Evolutionary conservation across 2,888 invertebrate species (phyloP).

Genomic region (Pollenia griseotomentosa): DNA sequence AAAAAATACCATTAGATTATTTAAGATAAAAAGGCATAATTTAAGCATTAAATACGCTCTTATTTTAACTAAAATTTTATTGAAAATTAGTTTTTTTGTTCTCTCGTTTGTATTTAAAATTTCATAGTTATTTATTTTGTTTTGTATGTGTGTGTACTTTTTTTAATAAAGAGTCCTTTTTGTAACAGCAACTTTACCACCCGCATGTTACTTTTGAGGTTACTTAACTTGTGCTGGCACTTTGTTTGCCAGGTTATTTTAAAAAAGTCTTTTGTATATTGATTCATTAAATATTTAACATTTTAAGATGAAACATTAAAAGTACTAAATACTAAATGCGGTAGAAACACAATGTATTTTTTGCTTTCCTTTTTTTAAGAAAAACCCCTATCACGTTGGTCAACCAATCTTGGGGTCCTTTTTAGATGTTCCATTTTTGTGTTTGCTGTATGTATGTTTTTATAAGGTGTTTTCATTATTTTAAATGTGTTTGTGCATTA

Average conservation of each 20-base stretch:
- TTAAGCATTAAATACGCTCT: not conserved
- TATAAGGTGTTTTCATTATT: slow-evolving; percentile 63
- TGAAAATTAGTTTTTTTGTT: too few species aligned
- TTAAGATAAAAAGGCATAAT: not conserved
- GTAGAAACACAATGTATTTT: slow-evolving; percentile 6
- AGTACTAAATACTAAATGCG: not conserved
- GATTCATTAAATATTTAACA: slow-evolving; percentile 57
- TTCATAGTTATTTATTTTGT: not conserved
- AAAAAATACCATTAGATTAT: not conserved
- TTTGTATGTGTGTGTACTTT: not conserved
- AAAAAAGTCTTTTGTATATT: slow-evolving; percentile 8
- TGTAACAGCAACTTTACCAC: not conserved
- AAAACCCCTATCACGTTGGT: slow-evolving; percentile 58
- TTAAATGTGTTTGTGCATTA: slow-evolving; percentile 64
- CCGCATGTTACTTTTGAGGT: not conserved
- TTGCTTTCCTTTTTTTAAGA: not conserved
- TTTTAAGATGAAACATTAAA: slow-evolving; percentile 29
- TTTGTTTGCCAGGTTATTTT: not conserved
- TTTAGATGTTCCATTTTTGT: slow-evolving; percentile 34
- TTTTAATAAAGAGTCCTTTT: not conserved
- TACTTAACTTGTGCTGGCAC: too few species aligned
- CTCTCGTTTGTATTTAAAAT: not conserved
- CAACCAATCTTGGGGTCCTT: slow-evolving; percentile 43
- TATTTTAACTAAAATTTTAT: too few species aligned
- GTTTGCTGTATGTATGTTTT: not conserved